phyloP scores from a whole-genome alignment of 2,797 vertebrate genomes.

The Eulemur rubriventer region DNA sequence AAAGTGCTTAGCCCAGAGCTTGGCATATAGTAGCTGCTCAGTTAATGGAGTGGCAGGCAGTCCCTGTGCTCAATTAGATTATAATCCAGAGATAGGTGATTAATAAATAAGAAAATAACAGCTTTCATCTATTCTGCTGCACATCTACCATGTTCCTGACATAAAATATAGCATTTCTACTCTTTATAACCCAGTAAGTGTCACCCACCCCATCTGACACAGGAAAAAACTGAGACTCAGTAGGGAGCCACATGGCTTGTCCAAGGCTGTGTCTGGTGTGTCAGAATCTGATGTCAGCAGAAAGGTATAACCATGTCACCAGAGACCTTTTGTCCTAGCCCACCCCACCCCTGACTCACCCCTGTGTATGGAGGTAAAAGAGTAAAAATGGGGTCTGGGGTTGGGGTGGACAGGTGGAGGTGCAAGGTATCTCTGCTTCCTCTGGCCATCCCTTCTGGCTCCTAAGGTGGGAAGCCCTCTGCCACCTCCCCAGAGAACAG shows the following conservation, averaged over 20 bases:
- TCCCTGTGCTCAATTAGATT: background rate
- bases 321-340: background rate
- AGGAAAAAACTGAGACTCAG: background rate
- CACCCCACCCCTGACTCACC: background rate
- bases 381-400: no score
- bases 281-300: background rate
- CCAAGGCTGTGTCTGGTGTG: background rate
- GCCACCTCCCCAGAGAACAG: background rate
- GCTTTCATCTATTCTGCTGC: background rate
- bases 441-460: background rate
- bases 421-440: background rate
- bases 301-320: background rate
- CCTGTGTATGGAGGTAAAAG: background rate
- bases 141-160: background rate
- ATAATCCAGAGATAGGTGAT: background rate
- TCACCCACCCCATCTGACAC: background rate
- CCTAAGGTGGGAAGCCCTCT: background rate
- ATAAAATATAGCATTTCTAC: background rate
- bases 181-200: background rate
- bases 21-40: background rate
- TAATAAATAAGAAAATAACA: background rate
- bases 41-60: background rate
- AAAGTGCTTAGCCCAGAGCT: background rate
- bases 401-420: rapidly evolving
- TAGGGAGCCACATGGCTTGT: background rate